A percentile compares a stretch with the other conserved stretches of the same genome.
These are phyloP conservation scores for Aspiorhynchus laticeps DNA, from an alignment of 2,113 vertebrate genomes.

Conservation along the genomic window DNA sequence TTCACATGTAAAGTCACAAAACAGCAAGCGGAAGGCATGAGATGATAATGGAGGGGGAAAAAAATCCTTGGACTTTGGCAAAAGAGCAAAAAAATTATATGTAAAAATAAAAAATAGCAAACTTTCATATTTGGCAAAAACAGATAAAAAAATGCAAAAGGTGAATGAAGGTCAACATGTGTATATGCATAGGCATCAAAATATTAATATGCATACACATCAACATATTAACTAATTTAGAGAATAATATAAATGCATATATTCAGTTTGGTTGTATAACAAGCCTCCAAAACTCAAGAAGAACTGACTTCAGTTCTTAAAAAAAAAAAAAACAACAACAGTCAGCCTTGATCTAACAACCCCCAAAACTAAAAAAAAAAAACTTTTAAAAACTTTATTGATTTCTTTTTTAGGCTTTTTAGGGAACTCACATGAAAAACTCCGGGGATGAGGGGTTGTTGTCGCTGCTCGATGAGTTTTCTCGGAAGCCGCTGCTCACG, in stretches of 20 bases:
- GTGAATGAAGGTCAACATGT: constrained; percentile 63
- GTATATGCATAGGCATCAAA: constrained; percentile 49
- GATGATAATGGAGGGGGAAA: constrained; percentile 83
- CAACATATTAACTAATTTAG: constrained; percentile 49
- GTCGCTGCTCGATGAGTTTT: constrained; percentile 97
- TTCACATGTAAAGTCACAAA: constrained; percentile 86
- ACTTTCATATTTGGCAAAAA: constrained; percentile 67
- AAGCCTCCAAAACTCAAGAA: constrained; percentile 57
- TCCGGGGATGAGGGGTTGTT: constrained; percentile 96
- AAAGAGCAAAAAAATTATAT: constrained; percentile 57
- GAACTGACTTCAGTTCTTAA: constrained; percentile 53
- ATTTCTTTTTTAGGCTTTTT: constrained; percentile 57
- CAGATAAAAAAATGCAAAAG: constrained; percentile 69
- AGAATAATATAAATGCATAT: constrained; percentile 59
- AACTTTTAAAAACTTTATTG: constrained; percentile 64
- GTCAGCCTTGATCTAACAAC: constrained; percentile 76
- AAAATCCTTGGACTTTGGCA: constrained; percentile 84
- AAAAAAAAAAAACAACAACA: background rate
- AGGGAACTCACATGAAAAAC: constrained; percentile 98
- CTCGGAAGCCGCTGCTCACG: constrained; percentile 96
- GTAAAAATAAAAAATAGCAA: constrained; percentile 76
- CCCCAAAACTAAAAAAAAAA: constrained; percentile 70
- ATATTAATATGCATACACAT: constrained; percentile 59
- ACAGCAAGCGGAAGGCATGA: constrained; percentile 91
- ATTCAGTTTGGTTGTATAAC: constrained; percentile 62